A percentile compares a stretch with the other conserved stretches of the same genome.
Evolutionary conservation across 1,140 invertebrate species (phyloP).

Genomic region (Bilobella aurantiaca): DNA sequence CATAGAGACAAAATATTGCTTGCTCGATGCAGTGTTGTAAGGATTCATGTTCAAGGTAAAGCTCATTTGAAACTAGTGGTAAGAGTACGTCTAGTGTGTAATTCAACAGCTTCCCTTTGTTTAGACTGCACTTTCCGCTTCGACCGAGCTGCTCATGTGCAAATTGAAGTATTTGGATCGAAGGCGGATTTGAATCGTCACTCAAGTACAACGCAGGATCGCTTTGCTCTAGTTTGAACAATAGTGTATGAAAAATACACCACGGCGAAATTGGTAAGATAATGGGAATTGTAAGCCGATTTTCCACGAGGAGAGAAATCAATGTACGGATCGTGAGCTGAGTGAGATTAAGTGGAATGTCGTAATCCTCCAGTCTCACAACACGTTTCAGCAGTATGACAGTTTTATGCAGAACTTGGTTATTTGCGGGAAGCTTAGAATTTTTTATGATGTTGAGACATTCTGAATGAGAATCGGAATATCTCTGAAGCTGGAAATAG

Average conservation of each 20-base stretch:
- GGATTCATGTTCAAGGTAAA: slow-evolving; percentile 34
- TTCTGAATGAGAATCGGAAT: slow-evolving; percentile 18
- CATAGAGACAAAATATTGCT: slow-evolving; percentile 77
- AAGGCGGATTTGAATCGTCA: slow-evolving; percentile 54
- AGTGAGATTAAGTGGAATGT: background rate
- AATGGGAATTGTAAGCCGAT: background rate
- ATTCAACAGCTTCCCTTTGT: slow-evolving; percentile 62
- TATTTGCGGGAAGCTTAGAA: background rate
- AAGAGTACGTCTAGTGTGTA: slow-evolving; percentile 64
- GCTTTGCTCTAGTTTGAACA: slow-evolving; percentile 20
- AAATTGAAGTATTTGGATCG: slow-evolving; percentile 65
- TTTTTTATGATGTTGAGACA: slow-evolving; percentile 16
- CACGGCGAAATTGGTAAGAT: slow-evolving; percentile 25
- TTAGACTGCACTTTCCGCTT: slow-evolving; percentile 58
- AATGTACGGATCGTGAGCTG: background rate
- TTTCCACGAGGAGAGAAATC: background rate
- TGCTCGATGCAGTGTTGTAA: slow-evolving; percentile 66
- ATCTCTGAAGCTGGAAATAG: slow-evolving; percentile 16
- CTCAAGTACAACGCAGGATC: slow-evolving; percentile 37
- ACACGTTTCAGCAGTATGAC: background rate
- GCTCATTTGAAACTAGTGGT: slow-evolving; percentile 44
- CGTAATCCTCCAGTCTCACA: background rate
- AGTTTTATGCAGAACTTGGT: background rate
- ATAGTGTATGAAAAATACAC: slow-evolving; percentile 28
- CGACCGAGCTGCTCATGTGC: slow-evolving; percentile 59